phyloP scores from a whole-genome alignment of 2,113 vertebrate species.

The Manacus vitellinus region DNA sequence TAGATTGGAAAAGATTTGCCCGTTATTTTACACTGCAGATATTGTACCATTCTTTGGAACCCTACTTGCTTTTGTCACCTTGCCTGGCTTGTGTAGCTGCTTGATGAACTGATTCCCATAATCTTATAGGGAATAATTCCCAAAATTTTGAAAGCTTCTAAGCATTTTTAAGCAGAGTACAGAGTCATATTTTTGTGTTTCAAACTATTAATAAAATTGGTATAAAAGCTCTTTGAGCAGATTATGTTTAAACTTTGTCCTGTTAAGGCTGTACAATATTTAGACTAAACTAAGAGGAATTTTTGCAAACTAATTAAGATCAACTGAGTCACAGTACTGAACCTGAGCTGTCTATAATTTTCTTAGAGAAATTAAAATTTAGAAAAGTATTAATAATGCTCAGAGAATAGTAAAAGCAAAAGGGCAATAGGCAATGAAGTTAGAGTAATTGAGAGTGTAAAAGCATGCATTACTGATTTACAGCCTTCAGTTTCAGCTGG shows the following conservation, averaged over 20 bases:
- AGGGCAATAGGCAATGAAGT: not conserved
- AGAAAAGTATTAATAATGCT: not conserved
- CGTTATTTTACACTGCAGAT: not conserved
- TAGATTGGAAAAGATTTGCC: not conserved
- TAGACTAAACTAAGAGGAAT: not conserved
- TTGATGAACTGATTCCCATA: not conserved
- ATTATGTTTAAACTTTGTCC: not conserved
- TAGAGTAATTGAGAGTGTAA: not conserved
- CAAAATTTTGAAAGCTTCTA: not conserved
- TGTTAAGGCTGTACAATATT: not conserved
- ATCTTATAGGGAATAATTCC: not conserved
- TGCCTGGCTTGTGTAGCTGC: not conserved
- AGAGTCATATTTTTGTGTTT: not conserved
- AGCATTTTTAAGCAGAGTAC: not conserved
- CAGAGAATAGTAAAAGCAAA: not conserved
- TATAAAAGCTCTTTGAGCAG: not conserved
- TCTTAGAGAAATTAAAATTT: not conserved
- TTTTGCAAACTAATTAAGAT: not conserved
- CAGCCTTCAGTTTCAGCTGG: not conserved
- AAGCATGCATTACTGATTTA: not conserved
- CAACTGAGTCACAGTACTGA: not conserved
- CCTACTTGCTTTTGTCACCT: not conserved
- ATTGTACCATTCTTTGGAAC: not conserved
- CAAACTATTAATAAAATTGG: not conserved
- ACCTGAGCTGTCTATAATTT: not conserved